Conservation (phyloP, 2,113 vertebrate species). For the Grammomys surdaster region DNA sequence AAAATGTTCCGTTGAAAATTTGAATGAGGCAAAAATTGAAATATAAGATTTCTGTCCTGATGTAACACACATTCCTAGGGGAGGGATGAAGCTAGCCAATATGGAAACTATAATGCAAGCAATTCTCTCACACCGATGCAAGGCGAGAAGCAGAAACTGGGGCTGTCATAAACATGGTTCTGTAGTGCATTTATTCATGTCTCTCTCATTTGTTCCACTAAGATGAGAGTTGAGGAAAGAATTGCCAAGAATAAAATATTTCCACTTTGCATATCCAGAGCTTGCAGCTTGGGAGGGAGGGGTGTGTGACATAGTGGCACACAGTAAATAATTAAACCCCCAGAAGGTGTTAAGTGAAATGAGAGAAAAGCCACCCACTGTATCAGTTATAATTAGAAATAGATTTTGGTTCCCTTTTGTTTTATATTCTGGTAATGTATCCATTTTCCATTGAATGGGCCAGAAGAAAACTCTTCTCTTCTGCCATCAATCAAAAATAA, state of each 20-base stretch:
- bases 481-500: neutral
- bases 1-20: slow-evolving; percentile 14
- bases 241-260: slow-evolving; percentile 31
- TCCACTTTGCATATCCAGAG: neutral
- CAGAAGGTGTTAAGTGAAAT: neutral
- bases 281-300: neutral
- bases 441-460: neutral
- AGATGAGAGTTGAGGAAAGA: neutral
- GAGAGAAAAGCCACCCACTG: neutral
- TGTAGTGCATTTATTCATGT: neutral
- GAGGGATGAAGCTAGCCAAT: neutral
- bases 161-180: neutral
- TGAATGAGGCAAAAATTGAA: neutral
- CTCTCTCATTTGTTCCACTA: neutral
- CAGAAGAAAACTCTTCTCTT: slow-evolving; percentile 4
- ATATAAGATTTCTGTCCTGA: neutral
- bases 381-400: slow-evolving; percentile 1
- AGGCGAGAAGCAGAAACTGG: neutral
- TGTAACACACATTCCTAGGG: neutral
- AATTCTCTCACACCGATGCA: neutral
- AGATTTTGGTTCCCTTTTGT: neutral
- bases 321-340: neutral
- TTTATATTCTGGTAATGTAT: neutral
- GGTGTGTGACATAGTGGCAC: neutral
- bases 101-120: neutral